Evolutionary conservation across 2,113 vertebrate genomes (phyloP).

Genomic region (Nerophis ophidion): DNA sequence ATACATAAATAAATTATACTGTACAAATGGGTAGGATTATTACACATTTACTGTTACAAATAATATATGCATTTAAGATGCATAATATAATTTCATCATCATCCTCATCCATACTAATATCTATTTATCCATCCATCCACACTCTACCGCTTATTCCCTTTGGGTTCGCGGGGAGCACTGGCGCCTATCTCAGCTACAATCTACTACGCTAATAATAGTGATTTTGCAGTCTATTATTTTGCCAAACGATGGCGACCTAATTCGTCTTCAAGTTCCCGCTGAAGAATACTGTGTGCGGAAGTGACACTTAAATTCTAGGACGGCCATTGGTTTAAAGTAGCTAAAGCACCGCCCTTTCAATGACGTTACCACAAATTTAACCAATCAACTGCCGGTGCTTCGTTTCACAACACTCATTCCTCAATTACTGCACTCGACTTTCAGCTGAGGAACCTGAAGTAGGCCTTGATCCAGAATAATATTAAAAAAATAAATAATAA

Average conservation of each 20-base stretch:
- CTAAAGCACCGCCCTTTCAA: not conserved
- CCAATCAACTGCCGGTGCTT: slow-evolving; percentile 28
- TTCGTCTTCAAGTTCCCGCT: no score
- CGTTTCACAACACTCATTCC: slow-evolving; percentile 27
- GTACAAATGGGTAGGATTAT: no score
- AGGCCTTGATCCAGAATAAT: rapidly evolving
- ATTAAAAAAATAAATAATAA: no score
- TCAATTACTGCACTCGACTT: rapidly evolving
- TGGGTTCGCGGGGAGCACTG: no score
- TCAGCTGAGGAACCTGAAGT: not conserved
- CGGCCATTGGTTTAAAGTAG: slow-evolving; percentile 9
- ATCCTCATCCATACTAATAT: not conserved
- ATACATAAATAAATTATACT: no score
- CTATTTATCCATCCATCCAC: no score
- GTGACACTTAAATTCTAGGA: not conserved
- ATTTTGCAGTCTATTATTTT: not conserved
- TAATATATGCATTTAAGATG: no score
- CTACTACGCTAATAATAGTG: not conserved
- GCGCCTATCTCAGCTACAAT: no score
- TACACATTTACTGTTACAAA: no score
- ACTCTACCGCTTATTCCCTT: no score
- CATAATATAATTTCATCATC: no score
- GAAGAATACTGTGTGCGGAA: not conserved
- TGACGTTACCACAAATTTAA: not conserved
- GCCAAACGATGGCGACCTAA: slow-evolving; percentile 11